Evolutionary conservation across 2,888 invertebrate genomes (phyloP), one percentile per base, ranked within the genome.

Genomic region (Omphaloscelis lunosa): DNA sequence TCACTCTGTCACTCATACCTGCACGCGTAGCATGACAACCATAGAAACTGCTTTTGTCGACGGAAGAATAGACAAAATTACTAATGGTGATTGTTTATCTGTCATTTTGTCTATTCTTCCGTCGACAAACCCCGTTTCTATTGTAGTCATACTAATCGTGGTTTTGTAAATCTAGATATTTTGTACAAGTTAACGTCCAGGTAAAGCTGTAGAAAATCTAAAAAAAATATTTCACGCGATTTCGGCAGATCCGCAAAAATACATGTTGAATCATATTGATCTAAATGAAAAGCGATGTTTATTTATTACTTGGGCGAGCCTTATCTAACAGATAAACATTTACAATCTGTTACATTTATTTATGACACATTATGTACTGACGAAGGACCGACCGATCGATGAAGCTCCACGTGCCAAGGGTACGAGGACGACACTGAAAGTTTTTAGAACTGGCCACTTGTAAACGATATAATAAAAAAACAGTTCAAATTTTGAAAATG

Each of bases 271-370:
- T 75, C 45, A 51, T 15, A 23, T 17, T 63, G 61, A 58, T 34
- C 76, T 61, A 67, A 63, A 23, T 29, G 5, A 58, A 61, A 66
- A 20, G 15, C 23, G 15, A 4, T 15, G 34, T 69, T 62, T 78
- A 63, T 68, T 77, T 62, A n/a, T 29, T 63, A 45, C 8, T 68
- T 29, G 39, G 56, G 48, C 20, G 34, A 20, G 62, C 17, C 56
- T 69, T 79, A 79, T 77, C 77, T 27, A 6, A 23, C 4, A 29
- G 61, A 78, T 63, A 63, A 62, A 23, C 17, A 8, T 56, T 63
- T n/a, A 70, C 48, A 56, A 70, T 62, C 69, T 63, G 29, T 48
- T 12, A 34, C 53, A 63, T 20, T 23, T 41, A 34, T 29, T 45
- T 45, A 51, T 75, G 62, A 75, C 12, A 29, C 45, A 15, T 41